These are phyloP conservation scores for Drosophila kuntzei DNA, from an alignment of 2,888 invertebrate species.

Conservation along the genomic window DNA sequence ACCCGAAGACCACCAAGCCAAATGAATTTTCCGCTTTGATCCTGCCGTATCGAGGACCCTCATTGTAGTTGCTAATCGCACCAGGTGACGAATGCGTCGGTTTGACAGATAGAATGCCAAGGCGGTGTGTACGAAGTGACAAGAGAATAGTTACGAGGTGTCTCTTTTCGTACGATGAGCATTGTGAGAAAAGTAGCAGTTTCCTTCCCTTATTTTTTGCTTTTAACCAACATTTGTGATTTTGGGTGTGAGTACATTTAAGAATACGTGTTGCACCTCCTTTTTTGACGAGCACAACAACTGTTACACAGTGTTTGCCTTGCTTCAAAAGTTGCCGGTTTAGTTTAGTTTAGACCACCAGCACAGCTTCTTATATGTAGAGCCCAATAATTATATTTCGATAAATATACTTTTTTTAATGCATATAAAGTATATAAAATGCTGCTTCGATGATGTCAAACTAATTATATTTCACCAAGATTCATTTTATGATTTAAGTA, in stretches of 20 bases:
- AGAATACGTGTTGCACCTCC: slow-evolving; percentile 47
- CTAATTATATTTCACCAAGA: slow-evolving; percentile 2
- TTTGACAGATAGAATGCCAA: slow-evolving; percentile 64
- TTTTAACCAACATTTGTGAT: slow-evolving; percentile 37
- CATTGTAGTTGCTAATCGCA: slow-evolving; percentile 75
- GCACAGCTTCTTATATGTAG: slow-evolving; percentile 9
- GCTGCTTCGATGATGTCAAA: neutral
- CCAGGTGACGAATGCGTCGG: slow-evolving; percentile 83
- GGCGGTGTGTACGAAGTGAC: slow-evolving; percentile 64
- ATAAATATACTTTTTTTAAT: neutral
- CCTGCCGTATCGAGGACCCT: slow-evolving; percentile 82
- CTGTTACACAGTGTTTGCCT: slow-evolving; percentile 42
- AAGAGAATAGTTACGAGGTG: slow-evolving; percentile 76
- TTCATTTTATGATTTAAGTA: slow-evolving; percentile 18
- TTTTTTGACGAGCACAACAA: slow-evolving; percentile 47
- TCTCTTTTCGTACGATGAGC: slow-evolving; percentile 77
- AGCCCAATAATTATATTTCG: neutral
- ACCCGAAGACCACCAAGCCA: slow-evolving; percentile 84
- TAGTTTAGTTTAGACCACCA: slow-evolving; percentile 59
- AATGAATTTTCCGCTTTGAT: slow-evolving; percentile 85
- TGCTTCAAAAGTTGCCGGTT: slow-evolving; percentile 58
- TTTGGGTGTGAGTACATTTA: slow-evolving; percentile 31
- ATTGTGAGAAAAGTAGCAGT: slow-evolving; percentile 78
- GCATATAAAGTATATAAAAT: neutral
- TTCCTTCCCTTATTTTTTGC: slow-evolving; percentile 32